These are phyloP conservation scores for Ligdia adustata DNA, from an alignment of 2,888 invertebrate species.

Conservation along the genomic window DNA sequence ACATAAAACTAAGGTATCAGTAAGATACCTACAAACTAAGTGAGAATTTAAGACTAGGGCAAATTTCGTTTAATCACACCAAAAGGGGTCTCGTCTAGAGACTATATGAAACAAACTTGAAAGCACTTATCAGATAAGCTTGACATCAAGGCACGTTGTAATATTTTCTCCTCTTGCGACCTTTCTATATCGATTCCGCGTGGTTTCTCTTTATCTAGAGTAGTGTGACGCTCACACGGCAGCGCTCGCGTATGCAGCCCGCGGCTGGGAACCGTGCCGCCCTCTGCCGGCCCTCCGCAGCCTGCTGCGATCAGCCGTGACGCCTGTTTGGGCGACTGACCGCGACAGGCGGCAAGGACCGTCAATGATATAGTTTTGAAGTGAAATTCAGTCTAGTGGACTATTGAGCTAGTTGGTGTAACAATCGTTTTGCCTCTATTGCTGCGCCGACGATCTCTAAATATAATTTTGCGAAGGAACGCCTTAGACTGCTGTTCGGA, in stretches of 20 bases:
- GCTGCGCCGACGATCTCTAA: too few species aligned
- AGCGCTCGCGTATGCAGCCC: slow-evolving; percentile 45
- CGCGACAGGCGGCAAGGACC: slow-evolving; percentile 28
- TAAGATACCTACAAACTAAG: too few species aligned
- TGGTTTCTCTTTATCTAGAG: slow-evolving; percentile 53
- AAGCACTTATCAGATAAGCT: too few species aligned
- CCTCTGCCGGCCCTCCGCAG: slow-evolving; percentile 36
- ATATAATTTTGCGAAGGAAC: too few species aligned
- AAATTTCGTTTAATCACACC: too few species aligned
- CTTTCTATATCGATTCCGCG: slow-evolving; percentile 37
- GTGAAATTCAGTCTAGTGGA: slow-evolving; percentile 10
- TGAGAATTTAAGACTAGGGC: too few species aligned
- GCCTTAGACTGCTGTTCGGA: too few species aligned
- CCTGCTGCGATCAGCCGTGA: slow-evolving; percentile 37
- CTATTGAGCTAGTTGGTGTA: too few species aligned
- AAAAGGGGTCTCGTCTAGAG: too few species aligned
- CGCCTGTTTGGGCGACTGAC: slow-evolving; percentile 37
- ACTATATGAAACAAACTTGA: too few species aligned
- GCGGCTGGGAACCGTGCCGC: slow-evolving; percentile 65
- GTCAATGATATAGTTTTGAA: slow-evolving; percentile 9
- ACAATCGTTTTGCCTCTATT: too few species aligned
- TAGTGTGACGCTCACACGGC: slow-evolving; percentile 62
- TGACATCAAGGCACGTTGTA: too few species aligned
- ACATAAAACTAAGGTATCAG: not conserved
- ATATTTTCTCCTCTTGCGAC: slow-evolving; percentile 14